Base-by-base conservation (phyloP, 1,140 invertebrate species). In the Caerostris darwini region DNA sequence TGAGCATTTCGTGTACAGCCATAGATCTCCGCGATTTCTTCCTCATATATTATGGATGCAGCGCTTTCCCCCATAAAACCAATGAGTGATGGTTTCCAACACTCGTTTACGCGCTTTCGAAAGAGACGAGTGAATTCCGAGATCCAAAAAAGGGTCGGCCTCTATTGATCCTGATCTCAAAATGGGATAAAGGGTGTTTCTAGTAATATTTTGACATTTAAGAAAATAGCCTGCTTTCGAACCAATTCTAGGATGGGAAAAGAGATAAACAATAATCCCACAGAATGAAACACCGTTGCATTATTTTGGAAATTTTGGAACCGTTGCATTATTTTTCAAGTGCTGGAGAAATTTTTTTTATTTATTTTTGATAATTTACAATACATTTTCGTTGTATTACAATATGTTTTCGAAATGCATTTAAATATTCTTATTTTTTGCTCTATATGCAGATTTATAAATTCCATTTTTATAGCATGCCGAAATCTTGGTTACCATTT, bases 161-260 rank as follows among this genome's bases (percentile, higher is more conserved):
- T 50, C 34, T 77, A 77, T 77, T 77, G 71, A 77, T 77, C 34
- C 10, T 34, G 71, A 77, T 77, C 71, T 53, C 71, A 77, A 12
- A 34, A 50, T 5, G 8, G 19, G 19, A 50, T 77, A 77, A 12
- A 12, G 71, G 71, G 71, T 53, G 71, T 77, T 50, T 77, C 71
- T 77, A 3, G 7, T 77, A 77, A 12, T 77, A 50, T 77, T 77
- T 50, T 77, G 71, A 77, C 71, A 77, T 77, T 77, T 77, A 77
- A 77, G 34, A 50, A 50, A 77, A 50, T 12, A 12, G 71, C 10
- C 19, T 0, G 71, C 34, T 5, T 77, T 17, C 61, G 2, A 6
- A 1, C 17, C 5, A 67, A 67, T 67, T n/a, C 10, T 12, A 61
- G 5, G 59, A 34, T n/a, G 17, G 17, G 5, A 67, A n/a, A 5